phyloP scores from a whole-genome alignment of 2,113 vertebrate genomes.

The Anser brachyrhynchus region DNA sequence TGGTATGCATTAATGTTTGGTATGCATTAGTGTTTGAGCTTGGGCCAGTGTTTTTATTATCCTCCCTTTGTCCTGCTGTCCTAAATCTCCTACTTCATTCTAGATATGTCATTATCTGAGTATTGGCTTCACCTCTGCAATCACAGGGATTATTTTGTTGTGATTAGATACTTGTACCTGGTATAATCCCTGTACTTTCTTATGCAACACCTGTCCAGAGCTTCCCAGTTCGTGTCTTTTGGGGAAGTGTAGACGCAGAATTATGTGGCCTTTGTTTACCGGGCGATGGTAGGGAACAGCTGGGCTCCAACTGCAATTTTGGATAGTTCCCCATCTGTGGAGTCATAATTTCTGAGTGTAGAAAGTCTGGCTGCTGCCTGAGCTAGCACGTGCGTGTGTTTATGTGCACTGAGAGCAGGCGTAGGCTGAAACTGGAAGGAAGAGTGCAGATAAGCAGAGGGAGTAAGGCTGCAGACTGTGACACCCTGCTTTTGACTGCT shows the following conservation, averaged over 20 bases:
- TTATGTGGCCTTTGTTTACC: neutral
- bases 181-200: neutral
- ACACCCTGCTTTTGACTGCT: neutral
- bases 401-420: neutral
- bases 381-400: neutral
- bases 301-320: neutral
- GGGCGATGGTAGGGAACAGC: neutral
- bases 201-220: neutral
- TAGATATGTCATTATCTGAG: neutral
- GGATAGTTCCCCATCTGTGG: neutral
- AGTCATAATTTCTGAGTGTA: neutral
- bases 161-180: constrained; percentile 8
- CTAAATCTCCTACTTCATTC: neutral
- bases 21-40: neutral
- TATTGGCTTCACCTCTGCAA: neutral
- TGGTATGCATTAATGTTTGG: neutral
- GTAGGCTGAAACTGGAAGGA: neutral
- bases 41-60: neutral
- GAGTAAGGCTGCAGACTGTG: neutral
- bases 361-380: neutral
- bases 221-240: neutral
- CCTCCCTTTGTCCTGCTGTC: neutral
- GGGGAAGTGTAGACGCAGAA: neutral
- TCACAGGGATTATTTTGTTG: constrained; percentile 22
- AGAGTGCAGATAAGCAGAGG: neutral